Conservation (phyloP, 2,797 vertebrate species). For the Phrynocephalus guinanensis region DNA sequence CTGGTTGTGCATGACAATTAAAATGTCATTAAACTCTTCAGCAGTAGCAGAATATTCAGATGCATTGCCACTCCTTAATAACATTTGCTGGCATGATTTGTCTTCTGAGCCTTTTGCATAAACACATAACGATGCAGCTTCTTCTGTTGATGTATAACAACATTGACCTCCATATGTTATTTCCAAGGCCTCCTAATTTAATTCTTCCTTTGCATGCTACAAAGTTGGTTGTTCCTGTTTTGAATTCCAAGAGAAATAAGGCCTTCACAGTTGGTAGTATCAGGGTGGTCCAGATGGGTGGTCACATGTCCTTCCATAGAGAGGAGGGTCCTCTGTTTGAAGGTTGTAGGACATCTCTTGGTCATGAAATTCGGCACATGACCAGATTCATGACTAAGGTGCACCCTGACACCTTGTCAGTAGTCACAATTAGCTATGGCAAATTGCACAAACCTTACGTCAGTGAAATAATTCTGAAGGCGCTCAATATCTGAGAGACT, state of each 20-base stretch:
- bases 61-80: not conserved
- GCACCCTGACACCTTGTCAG: too few relatives aligned
- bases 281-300: not conserved
- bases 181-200: not conserved
- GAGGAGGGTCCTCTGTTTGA: not conserved
- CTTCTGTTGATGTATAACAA: not conserved
- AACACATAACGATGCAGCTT: not conserved
- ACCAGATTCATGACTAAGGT: too few relatives aligned
- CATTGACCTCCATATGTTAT: not conserved
- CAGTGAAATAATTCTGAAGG: not conserved
- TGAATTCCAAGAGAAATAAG: not conserved
- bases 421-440: too few relatives aligned
- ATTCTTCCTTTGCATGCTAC: not conserved
- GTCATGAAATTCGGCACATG: too few relatives aligned
- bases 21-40: not conserved
- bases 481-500: not conserved
- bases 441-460: too few relatives aligned
- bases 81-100: not conserved
- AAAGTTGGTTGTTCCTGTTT: not conserved
- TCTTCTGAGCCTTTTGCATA: not conserved
- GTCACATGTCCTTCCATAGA: not conserved
- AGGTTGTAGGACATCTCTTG: not conserved
- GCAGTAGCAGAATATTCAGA: not conserved
- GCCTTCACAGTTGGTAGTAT: not conserved
- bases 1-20: not conserved